Evolutionary conservation across 2,797 vertebrate genomes (phyloP).

Genomic region (Pangasius mekongensis): DNA sequence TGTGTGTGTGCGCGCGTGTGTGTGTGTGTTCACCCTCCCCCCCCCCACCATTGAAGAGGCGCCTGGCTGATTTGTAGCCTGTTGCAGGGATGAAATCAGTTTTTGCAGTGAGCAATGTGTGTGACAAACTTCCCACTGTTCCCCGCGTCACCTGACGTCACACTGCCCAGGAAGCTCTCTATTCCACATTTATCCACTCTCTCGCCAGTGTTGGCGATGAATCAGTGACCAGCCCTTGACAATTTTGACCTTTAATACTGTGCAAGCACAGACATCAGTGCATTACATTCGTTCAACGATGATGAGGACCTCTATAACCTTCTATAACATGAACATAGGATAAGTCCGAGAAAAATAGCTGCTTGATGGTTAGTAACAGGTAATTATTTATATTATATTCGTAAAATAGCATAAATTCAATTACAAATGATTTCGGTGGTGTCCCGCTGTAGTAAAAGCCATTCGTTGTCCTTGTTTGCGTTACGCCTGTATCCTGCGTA

Average conservation of each 20-base stretch:
- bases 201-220: neutral
- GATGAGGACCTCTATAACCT: neutral
- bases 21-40: slow-evolving; percentile 4
- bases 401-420: neutral
- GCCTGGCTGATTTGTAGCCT: slow-evolving; percentile 30
- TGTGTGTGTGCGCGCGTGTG: slow-evolving; percentile 13
- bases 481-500: neutral
- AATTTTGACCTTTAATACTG: slow-evolving; percentile 45
- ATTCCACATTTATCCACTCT: slow-evolving; percentile 45
- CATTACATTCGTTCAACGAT: neutral
- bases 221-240: slow-evolving; percentile 24
- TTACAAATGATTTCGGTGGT: neutral
- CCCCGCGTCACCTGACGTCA: slow-evolving; percentile 43
- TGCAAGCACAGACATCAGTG: slow-evolving; percentile 13
- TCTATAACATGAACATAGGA: neutral
- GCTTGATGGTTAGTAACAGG: neutral
- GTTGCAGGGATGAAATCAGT: slow-evolving; percentile 19
- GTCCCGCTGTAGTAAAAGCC: neutral
- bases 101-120: neutral
- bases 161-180: slow-evolving; percentile 24
- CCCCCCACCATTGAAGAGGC: neutral
- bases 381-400: neutral
- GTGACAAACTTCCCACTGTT: slow-evolving; percentile 23
- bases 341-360: neutral
- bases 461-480: neutral